A percentile compares a stretch with the other conserved stretches of the same genome.
These are phyloP conservation scores for Cyanocitta stelleri DNA, from an alignment of 2,113 vertebrate genomes.

Conservation along the genomic window DNA sequence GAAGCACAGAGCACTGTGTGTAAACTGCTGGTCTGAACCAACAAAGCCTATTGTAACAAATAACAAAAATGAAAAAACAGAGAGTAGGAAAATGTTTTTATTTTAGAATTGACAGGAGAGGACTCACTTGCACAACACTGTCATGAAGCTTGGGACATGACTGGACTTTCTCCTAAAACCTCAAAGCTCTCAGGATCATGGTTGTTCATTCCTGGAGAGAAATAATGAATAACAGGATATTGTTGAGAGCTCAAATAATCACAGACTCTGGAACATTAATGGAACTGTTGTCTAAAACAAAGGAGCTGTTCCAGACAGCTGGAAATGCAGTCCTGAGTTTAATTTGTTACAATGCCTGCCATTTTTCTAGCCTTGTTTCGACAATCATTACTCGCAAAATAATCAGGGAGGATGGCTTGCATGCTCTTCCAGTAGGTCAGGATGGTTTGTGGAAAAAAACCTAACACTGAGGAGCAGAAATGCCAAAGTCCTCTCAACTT, in stretches of 20 bases:
- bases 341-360: not conserved
- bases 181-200: not conserved
- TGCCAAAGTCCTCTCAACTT: not conserved
- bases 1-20: not conserved
- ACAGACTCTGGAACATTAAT: not conserved
- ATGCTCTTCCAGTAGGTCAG: not conserved
- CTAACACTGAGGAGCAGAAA: not conserved
- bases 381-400: not conserved
- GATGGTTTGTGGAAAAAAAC: not conserved
- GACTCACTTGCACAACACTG: not conserved
- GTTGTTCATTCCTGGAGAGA: not conserved
- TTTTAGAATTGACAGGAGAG: not conserved
- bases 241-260: conserved; percentile 15
- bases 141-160: not conserved
- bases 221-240: not conserved
- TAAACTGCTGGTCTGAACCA: not conserved
- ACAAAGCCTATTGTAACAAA: not conserved
- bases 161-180: not conserved
- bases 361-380: not conserved
- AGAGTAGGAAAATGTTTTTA: not conserved
- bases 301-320: conserved; percentile 26
- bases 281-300: conserved; percentile 9
- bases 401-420: not conserved
- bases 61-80: not conserved
- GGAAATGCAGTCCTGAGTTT: not conserved